These are phyloP conservation scores for Montipora cactus DNA, from an alignment of 64 coral and sea anemone species.

Conservation along the genomic window DNA sequence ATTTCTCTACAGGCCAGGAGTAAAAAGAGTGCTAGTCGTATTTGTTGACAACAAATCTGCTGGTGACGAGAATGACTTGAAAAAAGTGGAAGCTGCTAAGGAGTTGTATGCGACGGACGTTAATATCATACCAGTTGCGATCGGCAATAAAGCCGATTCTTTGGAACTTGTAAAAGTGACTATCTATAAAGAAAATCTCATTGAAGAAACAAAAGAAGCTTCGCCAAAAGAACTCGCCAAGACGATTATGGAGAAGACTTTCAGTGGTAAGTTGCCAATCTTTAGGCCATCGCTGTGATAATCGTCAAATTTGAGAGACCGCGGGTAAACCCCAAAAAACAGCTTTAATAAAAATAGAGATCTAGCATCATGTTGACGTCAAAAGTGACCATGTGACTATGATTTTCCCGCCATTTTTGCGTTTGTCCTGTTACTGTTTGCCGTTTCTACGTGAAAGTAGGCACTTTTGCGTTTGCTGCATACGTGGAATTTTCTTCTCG, in stretches of 20 bases:
- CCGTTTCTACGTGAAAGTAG: no score
- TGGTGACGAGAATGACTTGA: slow-evolving; percentile 15
- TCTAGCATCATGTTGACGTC: no score
- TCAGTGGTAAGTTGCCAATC: slow-evolving; percentile 38
- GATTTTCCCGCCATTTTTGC: no score
- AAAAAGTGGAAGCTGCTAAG: slow-evolving; percentile 31
- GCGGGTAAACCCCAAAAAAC: no score
- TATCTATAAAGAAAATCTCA: slow-evolving; percentile 25
- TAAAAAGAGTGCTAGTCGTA: slow-evolving; percentile 68
- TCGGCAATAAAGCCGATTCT: slow-evolving; percentile 58
- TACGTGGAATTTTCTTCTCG: no score
- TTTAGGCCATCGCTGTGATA: not conserved
- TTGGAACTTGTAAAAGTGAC: slow-evolving; percentile 47
- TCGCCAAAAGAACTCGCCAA: slow-evolving; percentile 53
- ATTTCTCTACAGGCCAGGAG: slow-evolving; percentile 26
- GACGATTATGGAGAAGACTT: slow-evolving; percentile 56
- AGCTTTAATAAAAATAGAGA: no score
- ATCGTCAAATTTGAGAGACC: no score
- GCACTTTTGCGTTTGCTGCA: no score
- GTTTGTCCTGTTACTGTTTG: no score
- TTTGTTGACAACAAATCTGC: slow-evolving; percentile 65
- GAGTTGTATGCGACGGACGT: slow-evolving; percentile 36
- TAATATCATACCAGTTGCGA: slow-evolving; percentile 59
- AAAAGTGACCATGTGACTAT: no score
- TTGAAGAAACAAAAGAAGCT: slow-evolving; percentile 47